Percentiles rank a stretch among this genome's conserved stretches.
Conservation (phyloP, 2,797 vertebrate species). For the Vireo griseus region DNA sequence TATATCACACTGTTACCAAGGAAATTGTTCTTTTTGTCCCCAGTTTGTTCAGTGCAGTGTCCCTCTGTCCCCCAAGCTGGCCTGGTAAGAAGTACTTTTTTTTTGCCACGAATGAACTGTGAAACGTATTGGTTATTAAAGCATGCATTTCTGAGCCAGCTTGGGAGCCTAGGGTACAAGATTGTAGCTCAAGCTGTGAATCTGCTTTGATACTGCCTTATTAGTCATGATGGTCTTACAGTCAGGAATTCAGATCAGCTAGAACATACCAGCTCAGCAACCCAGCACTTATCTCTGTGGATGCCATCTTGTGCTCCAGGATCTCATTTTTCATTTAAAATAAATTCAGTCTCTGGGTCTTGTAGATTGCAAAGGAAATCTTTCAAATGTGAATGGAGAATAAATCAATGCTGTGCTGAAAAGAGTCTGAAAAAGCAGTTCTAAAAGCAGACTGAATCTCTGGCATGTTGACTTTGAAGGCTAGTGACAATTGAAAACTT, state of each 20-base stretch:
- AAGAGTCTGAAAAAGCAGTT: constrained; percentile 21
- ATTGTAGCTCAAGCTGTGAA: constrained; percentile 50
- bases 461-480: not conserved
- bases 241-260: constrained; percentile 60
- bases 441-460: constrained; percentile 27
- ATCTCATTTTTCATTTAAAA: constrained; percentile 63
- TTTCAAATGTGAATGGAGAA: constrained; percentile 46
- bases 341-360: constrained; percentile 52
- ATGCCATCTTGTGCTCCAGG: constrained; percentile 55
- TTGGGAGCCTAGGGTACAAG: constrained; percentile 52
- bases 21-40: constrained; percentile 1
- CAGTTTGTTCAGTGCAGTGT: constrained; percentile 22
- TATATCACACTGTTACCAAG: not conserved
- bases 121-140: constrained; percentile 56
- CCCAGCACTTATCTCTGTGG: constrained; percentile 52
- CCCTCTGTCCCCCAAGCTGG: constrained; percentile 58
- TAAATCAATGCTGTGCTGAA: constrained; percentile 43
- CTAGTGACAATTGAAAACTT: not conserved
- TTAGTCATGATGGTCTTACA: constrained; percentile 51
- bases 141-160: constrained; percentile 59
- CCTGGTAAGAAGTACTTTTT: constrained; percentile 39
- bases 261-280: constrained; percentile 49
- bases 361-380: constrained; percentile 46
- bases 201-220: constrained; percentile 48
- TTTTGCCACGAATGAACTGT: constrained; percentile 32